Percentiles rank a stretch among this genome's conserved stretches.
phyloP scores from a whole-genome alignment of 1,140 invertebrate genomes.

The Saccostrea glomerata region DNA sequence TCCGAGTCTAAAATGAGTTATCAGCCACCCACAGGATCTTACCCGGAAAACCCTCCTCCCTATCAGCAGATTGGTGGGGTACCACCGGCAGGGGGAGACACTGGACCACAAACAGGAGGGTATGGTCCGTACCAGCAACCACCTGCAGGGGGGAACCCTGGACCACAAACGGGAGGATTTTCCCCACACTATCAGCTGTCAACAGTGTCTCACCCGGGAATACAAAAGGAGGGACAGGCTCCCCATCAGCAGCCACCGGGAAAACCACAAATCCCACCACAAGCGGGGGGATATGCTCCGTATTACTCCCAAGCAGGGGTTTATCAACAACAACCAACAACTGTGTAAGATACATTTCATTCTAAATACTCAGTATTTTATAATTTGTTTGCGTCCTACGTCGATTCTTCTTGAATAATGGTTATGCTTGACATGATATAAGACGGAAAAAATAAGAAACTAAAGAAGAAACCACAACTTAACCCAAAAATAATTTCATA shows the following conservation, averaged over 20 bases:
- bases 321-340: slow-evolving; percentile 6
- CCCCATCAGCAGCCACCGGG: neutral
- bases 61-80: neutral
- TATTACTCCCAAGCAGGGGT: neutral
- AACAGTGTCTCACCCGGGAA: neutral
- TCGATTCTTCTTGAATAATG: too few relatives aligned
- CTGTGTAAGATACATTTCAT: slow-evolving; percentile 7
- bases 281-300: neutral
- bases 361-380: neutral
- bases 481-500: too few relatives aligned
- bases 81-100: neutral
- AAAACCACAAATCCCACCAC: neutral
- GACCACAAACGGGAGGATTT: neutral
- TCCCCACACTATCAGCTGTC: neutral
- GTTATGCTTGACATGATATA: too few relatives aligned
- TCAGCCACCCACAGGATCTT: neutral
- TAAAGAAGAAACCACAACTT: too few relatives aligned
- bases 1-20: neutral
- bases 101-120: neutral
- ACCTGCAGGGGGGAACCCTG: too few relatives aligned
- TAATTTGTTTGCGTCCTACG: too few relatives aligned
- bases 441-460: too few relatives aligned
- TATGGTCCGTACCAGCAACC: neutral
- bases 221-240: neutral
- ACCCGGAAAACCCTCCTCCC: neutral